Evolutionary conservation across 2,888 invertebrate genomes (phyloP).

Genomic region (Dione juno): DNA sequence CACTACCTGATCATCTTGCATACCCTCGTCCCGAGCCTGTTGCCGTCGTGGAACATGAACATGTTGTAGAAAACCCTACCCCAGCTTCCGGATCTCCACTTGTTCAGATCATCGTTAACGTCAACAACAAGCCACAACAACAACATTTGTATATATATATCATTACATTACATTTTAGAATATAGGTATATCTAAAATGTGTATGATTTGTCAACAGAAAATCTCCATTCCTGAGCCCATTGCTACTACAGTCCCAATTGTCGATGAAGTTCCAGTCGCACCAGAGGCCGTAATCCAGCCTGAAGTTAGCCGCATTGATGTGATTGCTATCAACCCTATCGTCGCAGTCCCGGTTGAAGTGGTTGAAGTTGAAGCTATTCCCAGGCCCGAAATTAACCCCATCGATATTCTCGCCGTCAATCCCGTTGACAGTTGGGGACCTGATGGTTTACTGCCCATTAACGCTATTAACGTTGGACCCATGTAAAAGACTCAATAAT

Average conservation of each 20-base stretch:
- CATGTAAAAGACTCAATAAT: slow-evolving; percentile 4
- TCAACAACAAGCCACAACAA: slow-evolving; percentile 52
- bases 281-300: slow-evolving; percentile 6
- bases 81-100: slow-evolving; percentile 53
- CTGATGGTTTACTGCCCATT: slow-evolving; percentile 22
- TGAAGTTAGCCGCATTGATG: slow-evolving; percentile 17
- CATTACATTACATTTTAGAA: not conserved
- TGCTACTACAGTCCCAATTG: not conserved
- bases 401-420: slow-evolving; percentile 45
- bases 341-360: not conserved
- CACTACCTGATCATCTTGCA: slow-evolving; percentile 45
- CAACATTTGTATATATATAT: not conserved
- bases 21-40: slow-evolving; percentile 32
- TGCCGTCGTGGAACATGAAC: slow-evolving; percentile 44
- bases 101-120: slow-evolving; percentile 62
- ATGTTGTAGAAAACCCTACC: slow-evolving; percentile 42
- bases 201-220: not conserved
- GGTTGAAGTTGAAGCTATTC: not conserved
- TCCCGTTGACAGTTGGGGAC: slow-evolving; percentile 14
- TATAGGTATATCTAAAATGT: not conserved
- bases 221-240: not conserved
- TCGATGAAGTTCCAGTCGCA: not conserved
- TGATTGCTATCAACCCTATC: slow-evolving; percentile 2
- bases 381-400: slow-evolving; percentile 34
- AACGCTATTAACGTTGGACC: slow-evolving; percentile 23